Percentiles rank a stretch among this genome's conserved stretches.
These are phyloP conservation scores for Patella pellucida DNA, from an alignment of 2,888 invertebrate species.

Conservation along the genomic window DNA sequence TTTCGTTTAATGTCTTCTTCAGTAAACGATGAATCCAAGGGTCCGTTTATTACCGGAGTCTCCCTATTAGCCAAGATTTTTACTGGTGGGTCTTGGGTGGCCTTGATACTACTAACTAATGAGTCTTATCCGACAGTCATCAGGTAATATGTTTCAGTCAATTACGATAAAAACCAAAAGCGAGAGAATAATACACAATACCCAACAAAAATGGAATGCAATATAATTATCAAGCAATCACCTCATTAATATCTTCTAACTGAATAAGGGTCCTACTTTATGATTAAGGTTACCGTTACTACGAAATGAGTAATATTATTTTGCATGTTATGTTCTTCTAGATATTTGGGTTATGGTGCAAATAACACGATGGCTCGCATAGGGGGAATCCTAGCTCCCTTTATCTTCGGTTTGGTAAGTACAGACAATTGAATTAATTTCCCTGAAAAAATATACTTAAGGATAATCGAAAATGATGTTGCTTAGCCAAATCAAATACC, in stretches of 20 bases:
- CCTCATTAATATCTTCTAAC: too few relatives aligned
- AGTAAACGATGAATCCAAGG: constrained; percentile 19
- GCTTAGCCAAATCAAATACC: too few relatives aligned
- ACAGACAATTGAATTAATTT: not conserved
- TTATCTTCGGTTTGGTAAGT: constrained; percentile 1
- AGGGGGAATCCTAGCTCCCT: not conserved
- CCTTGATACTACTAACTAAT: constrained; percentile 47
- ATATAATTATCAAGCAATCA: too few relatives aligned
- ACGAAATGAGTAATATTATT: too few relatives aligned
- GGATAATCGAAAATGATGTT: too few relatives aligned
- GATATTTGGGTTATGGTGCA: not conserved
- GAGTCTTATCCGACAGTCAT: constrained; percentile 60
- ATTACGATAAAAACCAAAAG: too few relatives aligned
- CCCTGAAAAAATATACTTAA: not conserved
- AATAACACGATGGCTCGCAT: not conserved
- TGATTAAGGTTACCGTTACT: too few relatives aligned
- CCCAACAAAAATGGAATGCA: too few relatives aligned
- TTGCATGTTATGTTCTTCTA: not conserved
- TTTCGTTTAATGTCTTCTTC: not conserved
- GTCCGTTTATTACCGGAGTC: constrained; percentile 36
- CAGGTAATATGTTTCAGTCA: constrained; percentile 43
- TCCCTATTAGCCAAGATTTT: constrained; percentile 49
- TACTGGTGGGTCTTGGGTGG: constrained; percentile 52
- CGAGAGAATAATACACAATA: too few relatives aligned
- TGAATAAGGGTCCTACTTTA: too few relatives aligned